A percentile compares a stretch with the other conserved stretches of the same genome.
These are phyloP conservation scores for Pelodiscus sinensis DNA, from an alignment of 2,113 vertebrate species.

Conservation along the genomic window DNA sequence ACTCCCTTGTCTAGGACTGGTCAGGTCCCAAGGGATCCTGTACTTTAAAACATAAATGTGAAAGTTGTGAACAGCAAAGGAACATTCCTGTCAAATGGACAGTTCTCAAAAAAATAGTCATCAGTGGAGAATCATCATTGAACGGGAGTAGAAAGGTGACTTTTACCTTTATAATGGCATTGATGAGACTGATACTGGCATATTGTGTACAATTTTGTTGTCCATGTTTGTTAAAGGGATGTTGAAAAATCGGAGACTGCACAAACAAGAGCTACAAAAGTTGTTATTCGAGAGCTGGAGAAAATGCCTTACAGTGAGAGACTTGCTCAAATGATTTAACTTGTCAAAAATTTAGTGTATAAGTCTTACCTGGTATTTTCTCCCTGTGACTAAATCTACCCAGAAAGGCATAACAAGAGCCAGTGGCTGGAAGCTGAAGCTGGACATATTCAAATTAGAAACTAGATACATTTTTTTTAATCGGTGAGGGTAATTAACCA, in stretches of 20 bases:
- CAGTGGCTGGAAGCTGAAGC: neutral
- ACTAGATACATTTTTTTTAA: constrained; percentile 18
- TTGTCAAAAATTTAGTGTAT: neutral
- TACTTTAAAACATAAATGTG: neutral
- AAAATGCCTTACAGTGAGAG: neutral
- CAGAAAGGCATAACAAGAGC: constrained; percentile 12
- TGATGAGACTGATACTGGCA: neutral
- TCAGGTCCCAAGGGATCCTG: too few species aligned
- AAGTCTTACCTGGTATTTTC: too few species aligned
- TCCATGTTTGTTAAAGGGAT: neutral
- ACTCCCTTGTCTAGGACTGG: too few species aligned
- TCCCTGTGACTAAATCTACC: neutral
- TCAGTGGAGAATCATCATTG: neutral
- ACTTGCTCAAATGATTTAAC: neutral
- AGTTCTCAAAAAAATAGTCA: neutral
- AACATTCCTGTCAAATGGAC: neutral
- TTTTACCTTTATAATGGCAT: neutral
- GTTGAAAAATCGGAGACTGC: neutral
- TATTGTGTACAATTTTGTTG: fast-evolving
- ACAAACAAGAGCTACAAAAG: neutral
- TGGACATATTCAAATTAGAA: constrained; percentile 17
- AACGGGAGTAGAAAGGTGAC: neutral
- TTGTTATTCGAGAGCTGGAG: neutral
- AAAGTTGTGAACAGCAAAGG: neutral
- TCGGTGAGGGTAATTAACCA: constrained; percentile 40